These are phyloP conservation scores for Opisthograptis luteolata DNA, from an alignment of 2,888 invertebrate species.

Conservation along the genomic window DNA sequence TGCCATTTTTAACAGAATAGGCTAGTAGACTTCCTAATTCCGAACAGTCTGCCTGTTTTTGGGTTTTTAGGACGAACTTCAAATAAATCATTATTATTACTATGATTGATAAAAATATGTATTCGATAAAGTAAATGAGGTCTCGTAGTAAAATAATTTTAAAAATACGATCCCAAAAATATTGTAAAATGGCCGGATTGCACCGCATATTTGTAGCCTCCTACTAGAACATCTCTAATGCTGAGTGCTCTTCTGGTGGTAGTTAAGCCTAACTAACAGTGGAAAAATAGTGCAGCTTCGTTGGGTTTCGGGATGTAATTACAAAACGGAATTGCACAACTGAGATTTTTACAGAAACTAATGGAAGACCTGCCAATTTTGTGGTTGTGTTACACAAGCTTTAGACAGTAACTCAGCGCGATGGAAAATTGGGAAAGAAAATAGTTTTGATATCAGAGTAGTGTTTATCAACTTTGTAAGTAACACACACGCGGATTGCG, in stretches of 20 bases:
- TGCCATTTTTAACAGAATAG: no score
- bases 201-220: no score
- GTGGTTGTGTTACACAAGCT: not conserved
- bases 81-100: no score
- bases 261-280: constrained; percentile 41
- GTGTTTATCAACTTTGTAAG: no score
- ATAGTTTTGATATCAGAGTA: no score
- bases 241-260: constrained; percentile 42
- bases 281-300: constrained; percentile 37
- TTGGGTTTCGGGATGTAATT: constrained; percentile 32
- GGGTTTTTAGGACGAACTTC: no score
- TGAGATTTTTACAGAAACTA: constrained; percentile 24
- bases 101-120: no score
- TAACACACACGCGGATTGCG: no score
- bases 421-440: not conserved
- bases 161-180: not conserved
- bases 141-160: no score
- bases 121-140: no score
- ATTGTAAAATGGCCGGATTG: not conserved
- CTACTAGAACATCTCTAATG: constrained; percentile 20
- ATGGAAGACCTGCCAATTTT: constrained; percentile 11
- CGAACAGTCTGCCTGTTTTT: no score
- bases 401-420: not conserved
- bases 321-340: constrained; percentile 28
- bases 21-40: no score